Conservation (phyloP, 92 coral and sea anemone genomes). For the Zoanthus sansibaricus region DNA sequence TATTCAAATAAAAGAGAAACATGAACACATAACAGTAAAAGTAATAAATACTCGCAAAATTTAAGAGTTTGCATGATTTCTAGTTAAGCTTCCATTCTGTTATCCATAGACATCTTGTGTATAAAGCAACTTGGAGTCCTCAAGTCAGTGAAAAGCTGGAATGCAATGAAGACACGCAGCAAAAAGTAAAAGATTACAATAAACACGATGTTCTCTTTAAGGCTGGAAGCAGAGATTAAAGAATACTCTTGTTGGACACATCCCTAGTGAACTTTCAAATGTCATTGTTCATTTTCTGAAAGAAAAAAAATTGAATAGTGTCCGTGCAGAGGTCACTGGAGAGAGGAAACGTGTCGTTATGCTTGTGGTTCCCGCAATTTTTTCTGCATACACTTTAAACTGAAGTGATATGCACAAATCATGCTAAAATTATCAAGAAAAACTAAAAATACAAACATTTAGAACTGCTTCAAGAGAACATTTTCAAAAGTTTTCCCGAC, state of each 20-base stretch:
- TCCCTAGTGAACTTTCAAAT: slow-evolving; percentile 38
- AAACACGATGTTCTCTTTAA: slow-evolving; percentile 19
- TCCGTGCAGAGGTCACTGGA: slow-evolving; percentile 31
- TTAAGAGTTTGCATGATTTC: no score
- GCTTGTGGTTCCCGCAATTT: slow-evolving; percentile 44
- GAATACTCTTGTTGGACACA: slow-evolving; percentile 39
- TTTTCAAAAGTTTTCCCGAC: no score
- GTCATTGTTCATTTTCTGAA: slow-evolving; percentile 50
- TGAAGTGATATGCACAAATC: slow-evolving; percentile 40
- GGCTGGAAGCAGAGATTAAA: neutral
- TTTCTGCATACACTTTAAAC: slow-evolving; percentile 47
- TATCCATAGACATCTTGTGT: slow-evolving; percentile 21
- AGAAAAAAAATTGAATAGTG: slow-evolving; percentile 44
- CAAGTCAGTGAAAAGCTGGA: slow-evolving; percentile 15
- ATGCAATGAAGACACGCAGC: slow-evolving; percentile 23
- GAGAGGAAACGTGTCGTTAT: slow-evolving; percentile 39
- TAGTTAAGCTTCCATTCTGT: slow-evolving; percentile 15
- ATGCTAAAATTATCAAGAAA: neutral
- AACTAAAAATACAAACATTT: no score
- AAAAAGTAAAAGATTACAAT: slow-evolving; percentile 20
- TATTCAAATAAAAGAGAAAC: no score
- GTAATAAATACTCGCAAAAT: no score
- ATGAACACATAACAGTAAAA: no score
- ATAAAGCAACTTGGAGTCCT: slow-evolving; percentile 31
- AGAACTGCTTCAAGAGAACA: no score